Base-by-base conservation (phyloP, 2,113 vertebrate species). In the Anoplopoma fimbria region DNA sequence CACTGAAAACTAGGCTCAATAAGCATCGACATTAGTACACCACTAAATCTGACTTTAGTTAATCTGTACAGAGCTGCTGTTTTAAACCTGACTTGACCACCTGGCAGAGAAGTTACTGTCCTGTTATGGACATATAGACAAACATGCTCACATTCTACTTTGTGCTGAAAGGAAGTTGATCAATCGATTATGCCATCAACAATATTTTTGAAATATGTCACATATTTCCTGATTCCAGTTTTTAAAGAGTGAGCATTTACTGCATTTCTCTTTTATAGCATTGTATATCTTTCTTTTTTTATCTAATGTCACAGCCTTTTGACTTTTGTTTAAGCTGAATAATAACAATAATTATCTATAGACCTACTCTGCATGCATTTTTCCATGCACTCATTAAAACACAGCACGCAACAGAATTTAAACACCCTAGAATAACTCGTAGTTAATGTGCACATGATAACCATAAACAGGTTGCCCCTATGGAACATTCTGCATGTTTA, bases 401-500 rank as follows among this genome's bases (percentile, higher is more conserved):
- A 19, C 51, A n/a, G 31, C 29, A 9, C 1, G 4, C 13, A 29
- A 9, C 13, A 51, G 21, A 27, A 27, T 4, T 31, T 4, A n/a
- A 12, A 47, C 19, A 4, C 62, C 51, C 40, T n/a, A 29, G 33
- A 62, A 60, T 34, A 31, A 51, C 72, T 12, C 29, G n/a, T 13
- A 36, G 14, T 45, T 75, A 12, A 33, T 1, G 31, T 0, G 14
- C 42, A 38, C 62, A 51, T 42, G 6, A 17, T 15, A 45, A 67
- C 33, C 45, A 29, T 29, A 19, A 55, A 6, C 33, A 64, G 17
- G 13, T 33, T 15, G 23, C 51, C n/a, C 33, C 33, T 40, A 45
- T 4, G 42, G 77, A 25, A 31, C 57, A 69, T 73, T 9, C 25
- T 4, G 42, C 64, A 29, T 72, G 10, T 78, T 63, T 55, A 31